Evolutionary conservation across 2,797 vertebrate genomes (phyloP).

Genomic region (Spinus pinus): DNA sequence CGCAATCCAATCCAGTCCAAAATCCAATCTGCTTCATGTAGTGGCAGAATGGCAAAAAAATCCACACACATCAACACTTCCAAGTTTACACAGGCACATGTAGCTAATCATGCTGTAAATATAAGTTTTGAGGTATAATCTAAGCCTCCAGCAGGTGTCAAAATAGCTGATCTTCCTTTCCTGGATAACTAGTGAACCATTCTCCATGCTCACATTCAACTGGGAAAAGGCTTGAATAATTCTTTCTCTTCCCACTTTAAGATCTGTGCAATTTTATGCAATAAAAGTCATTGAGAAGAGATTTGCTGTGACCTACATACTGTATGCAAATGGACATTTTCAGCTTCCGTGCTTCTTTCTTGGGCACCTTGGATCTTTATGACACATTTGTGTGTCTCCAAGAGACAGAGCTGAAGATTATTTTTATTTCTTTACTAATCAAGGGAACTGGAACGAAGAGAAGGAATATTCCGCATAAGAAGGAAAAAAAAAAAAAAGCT

Average conservation of each 20-base stretch:
- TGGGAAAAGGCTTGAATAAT: background rate
- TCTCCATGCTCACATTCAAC: background rate
- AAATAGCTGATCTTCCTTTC: background rate
- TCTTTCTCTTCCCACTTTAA: background rate
- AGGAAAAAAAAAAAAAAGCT: background rate
- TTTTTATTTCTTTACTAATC: background rate
- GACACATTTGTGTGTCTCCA: background rate
- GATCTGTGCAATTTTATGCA: background rate
- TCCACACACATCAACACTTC: background rate
- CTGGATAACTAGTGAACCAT: background rate
- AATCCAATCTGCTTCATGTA: background rate
- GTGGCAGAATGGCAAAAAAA: background rate
- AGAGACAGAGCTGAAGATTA: background rate
- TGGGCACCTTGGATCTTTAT: background rate
- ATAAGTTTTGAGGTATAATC: background rate
- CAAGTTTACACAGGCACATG: background rate
- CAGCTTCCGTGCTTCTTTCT: background rate
- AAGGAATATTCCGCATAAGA: background rate
- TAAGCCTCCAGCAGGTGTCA: background rate
- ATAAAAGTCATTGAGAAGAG: background rate
- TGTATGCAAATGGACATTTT: background rate
- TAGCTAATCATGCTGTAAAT: background rate
- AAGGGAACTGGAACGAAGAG: background rate
- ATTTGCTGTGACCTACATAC: background rate
- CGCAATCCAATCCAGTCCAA: background rate